Base-by-base conservation (phyloP, 2,888 invertebrate genomes). In the Mimumesa dahlbomi region DNA sequence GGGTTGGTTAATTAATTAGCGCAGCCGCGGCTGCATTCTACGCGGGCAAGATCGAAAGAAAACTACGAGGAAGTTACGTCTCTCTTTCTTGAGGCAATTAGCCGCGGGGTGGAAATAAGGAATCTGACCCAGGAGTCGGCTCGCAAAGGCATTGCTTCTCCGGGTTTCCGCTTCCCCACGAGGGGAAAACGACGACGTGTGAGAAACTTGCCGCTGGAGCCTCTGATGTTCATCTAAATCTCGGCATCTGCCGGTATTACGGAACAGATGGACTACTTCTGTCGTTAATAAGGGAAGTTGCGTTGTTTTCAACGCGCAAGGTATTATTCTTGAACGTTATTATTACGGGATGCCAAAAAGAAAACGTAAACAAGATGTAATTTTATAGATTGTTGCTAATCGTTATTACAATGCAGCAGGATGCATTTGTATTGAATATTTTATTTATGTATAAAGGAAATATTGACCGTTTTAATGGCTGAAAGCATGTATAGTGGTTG, bases 81-180 rank as follows among this genome's bases (percentile, higher is more conserved):
- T 58, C 18, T 45, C 49, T 43, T 46, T 22, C 29, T 21, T 16
- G 43, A 29, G 52, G 64, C 59, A 72, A 76, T 75, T 72, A 76
- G 53, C 53, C 54, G 31, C 56, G 6, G 36, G 50, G 31, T 46
- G 40, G 52, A 63, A 67, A 54, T 53, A 21, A 69, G 58, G 61
- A 61, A 69, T 69, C 59, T 66, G 40, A 64, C 59, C 56, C 69
- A 57, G 29, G 34, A 46, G 43, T 7, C 52, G 31, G 45, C 58
- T 61, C 18, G 11, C 13, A 16, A 19, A 40, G 49, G 45, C 34
- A 22, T 29, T 22, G 42, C 58, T 40, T n/a, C 42, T n/a, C 42
- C 25, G 29, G 61, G 56, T 75, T 75, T 75, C 75, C 75, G 75
- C 67, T 72, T 75, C 62, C 58, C 54, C 46, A 48, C 40, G 54